A percentile compares a stretch with the other conserved stretches of the same genome.
Conservation (phyloP, 2,888 invertebrate species). For the Drosophila longiperda region DNA sequence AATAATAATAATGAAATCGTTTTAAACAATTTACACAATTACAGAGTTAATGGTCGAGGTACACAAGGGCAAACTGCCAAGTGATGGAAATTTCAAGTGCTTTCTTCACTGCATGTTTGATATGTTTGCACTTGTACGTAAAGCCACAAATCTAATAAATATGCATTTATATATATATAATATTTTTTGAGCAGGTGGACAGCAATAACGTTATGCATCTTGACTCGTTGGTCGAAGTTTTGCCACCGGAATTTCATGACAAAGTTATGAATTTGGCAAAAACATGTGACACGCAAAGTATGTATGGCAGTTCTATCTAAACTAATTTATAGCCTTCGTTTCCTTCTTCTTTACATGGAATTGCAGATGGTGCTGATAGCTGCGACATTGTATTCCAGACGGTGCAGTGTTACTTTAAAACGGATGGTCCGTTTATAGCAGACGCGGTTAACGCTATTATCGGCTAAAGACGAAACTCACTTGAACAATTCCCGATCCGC, state of each 20-base stretch:
- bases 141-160: neutral
- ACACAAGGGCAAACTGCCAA: constrained; percentile 60
- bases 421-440: constrained; percentile 67
- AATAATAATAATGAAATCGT: neutral
- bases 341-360: neutral
- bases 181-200: constrained; percentile 74
- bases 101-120: constrained; percentile 83
- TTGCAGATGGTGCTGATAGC: constrained; percentile 80
- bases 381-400: constrained; percentile 83
- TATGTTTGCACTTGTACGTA: constrained; percentile 80
- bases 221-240: constrained; percentile 75
- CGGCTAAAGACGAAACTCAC: constrained; percentile 70
- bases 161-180: neutral
- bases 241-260: constrained; percentile 77
- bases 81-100: constrained; percentile 76
- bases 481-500: constrained; percentile 77
- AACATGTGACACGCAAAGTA: constrained; percentile 80
- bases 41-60: constrained; percentile 59
- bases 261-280: constrained; percentile 60
- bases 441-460: constrained; percentile 32
- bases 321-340: neutral
- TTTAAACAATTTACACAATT: neutral
- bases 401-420: constrained; percentile 78
- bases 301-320: constrained; percentile 8
- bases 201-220: constrained; percentile 74